Conservation (phyloP, 2,888 invertebrate genomes). For the Sphecodes monilicornis region DNA sequence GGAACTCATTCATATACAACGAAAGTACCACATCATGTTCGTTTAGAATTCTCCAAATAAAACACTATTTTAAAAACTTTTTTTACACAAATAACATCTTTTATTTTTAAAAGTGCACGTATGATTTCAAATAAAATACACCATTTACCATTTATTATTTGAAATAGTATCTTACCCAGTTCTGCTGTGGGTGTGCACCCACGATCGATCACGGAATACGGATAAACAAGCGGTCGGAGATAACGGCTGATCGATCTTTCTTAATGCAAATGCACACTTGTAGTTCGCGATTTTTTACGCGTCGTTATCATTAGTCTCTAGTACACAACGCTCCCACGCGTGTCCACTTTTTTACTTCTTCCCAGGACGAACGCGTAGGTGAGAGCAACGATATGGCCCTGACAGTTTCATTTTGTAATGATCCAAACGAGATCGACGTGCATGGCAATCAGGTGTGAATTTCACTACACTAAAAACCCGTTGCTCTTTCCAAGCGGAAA, state of each 20-base stretch:
- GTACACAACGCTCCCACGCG: constrained; percentile 37
- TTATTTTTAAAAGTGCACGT: no score
- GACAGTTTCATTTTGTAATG: constrained; percentile 20
- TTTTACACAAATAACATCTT: no score
- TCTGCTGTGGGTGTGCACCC: no score
- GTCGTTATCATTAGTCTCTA: constrained; percentile 39
- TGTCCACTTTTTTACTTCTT: constrained; percentile 8
- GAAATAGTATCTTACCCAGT: no score
- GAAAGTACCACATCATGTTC: no score
- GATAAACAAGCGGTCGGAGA: constrained; percentile 1
- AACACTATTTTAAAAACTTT: no score
- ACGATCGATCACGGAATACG: constrained; percentile 16
- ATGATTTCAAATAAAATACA: no score
- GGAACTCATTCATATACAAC: no score
- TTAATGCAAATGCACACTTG: constrained; percentile 21
- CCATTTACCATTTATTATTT: no score
- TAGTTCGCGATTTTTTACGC: constrained; percentile 19
- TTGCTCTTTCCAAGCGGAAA: no score
- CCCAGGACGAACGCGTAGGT: constrained; percentile 29
- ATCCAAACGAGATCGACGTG: neutral
- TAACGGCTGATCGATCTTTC: neutral
- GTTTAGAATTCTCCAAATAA: no score
- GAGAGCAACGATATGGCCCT: constrained; percentile 1
- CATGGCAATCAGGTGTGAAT: neutral
- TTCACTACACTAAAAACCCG: no score